phyloP scores from a whole-genome alignment of 2,888 invertebrate genomes.

The Harmothoe impar region DNA sequence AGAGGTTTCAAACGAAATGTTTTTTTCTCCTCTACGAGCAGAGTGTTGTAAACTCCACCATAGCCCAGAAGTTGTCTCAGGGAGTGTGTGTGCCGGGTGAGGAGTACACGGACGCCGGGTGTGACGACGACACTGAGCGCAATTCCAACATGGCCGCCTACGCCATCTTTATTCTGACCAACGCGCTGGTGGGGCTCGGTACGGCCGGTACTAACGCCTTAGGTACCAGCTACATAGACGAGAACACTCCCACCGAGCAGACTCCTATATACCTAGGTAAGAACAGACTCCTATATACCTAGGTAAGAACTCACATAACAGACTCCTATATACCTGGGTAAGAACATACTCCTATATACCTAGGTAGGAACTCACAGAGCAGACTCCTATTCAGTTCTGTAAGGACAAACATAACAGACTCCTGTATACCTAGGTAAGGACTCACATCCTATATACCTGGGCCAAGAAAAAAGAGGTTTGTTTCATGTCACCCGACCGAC shows the following conservation, averaged over 20 bases:
- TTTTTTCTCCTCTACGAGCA: too few species aligned
- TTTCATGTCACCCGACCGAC: too few species aligned
- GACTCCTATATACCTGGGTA: conserved; percentile 77
- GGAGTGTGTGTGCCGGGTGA: neutral
- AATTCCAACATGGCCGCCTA: conserved; percentile 24
- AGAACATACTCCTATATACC: too few species aligned
- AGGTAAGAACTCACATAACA: too few species aligned
- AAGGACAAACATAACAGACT: too few species aligned
- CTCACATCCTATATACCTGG: too few species aligned
- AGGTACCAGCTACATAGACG: conserved; percentile 77
- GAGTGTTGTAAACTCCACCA: neutral
- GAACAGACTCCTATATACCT: too few species aligned
- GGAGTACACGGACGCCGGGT: neutral
- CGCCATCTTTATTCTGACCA: conserved; percentile 41
- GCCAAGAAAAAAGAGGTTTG: too few species aligned
- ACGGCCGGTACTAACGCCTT: conserved; percentile 73
- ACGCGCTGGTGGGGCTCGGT: conserved; percentile 67
- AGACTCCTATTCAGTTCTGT: too few species aligned
- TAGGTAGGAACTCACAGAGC: too few species aligned
- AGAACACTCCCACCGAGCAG: conserved; percentile 72
- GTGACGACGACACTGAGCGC: neutral
- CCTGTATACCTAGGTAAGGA: too few species aligned
- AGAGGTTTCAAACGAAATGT: too few species aligned
- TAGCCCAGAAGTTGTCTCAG: neutral
- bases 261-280: conserved; percentile 76